A percentile compares a stretch with the other conserved stretches of the same genome.
These are phyloP conservation scores for Hormaphis cornu DNA, from an alignment of 1,140 invertebrate species.

Conservation along the genomic window DNA sequence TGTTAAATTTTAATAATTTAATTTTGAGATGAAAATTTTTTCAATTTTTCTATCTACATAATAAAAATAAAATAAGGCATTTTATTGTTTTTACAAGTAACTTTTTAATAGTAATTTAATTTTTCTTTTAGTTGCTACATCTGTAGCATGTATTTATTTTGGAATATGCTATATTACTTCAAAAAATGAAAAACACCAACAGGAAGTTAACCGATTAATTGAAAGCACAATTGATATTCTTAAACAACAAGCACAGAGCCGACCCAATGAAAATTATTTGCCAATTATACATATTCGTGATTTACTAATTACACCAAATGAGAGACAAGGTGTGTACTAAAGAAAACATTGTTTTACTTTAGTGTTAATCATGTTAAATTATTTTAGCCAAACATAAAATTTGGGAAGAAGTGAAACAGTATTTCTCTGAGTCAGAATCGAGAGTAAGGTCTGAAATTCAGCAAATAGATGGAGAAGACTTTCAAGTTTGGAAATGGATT, in stretches of 20 bases:
- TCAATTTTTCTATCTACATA: too few relatives aligned
- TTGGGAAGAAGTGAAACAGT: slow-evolving; percentile 66
- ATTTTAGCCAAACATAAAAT: slow-evolving; percentile 40
- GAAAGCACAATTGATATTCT: slow-evolving; percentile 42
- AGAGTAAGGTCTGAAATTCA: slow-evolving; percentile 77
- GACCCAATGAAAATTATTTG: slow-evolving; percentile 48
- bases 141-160: not conserved
- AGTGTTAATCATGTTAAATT: not conserved
- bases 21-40: too few relatives aligned
- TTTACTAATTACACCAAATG: slow-evolving; percentile 68
- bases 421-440: slow-evolving; percentile 80
- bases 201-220: slow-evolving; percentile 40
- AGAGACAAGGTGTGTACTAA: slow-evolving; percentile 51
- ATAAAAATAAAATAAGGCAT: too few relatives aligned
- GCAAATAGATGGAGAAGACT: slow-evolving; percentile 78
- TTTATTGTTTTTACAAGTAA: not conserved
- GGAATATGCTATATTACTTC: slow-evolving; percentile 18
- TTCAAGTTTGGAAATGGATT: slow-evolving; percentile 85
- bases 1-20: too few relatives aligned
- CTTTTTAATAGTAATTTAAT: not conserved
- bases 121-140: not conserved
- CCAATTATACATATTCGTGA: slow-evolving; percentile 83
- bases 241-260: slow-evolving; percentile 33
- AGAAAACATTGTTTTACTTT: not conserved
- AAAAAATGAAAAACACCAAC: slow-evolving; percentile 35